Conservation (phyloP, 2,113 vertebrate genomes). For the Tupaia chinensis region DNA sequence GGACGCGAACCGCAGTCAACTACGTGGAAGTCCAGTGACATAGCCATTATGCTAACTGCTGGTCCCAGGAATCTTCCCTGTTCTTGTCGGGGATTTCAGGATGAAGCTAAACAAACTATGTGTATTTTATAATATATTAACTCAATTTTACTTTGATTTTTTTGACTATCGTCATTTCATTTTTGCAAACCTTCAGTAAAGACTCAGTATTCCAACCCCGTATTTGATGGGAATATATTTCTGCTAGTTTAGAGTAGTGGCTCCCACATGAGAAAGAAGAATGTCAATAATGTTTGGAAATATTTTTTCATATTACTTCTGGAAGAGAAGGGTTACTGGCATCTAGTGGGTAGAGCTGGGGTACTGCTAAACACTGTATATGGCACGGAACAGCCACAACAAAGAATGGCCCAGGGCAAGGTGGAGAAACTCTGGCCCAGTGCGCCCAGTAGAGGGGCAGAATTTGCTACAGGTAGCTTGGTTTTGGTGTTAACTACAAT, state of each 20-base stretch:
- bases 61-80: background rate
- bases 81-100: background rate
- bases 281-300: background rate
- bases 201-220: background rate
- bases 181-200: background rate
- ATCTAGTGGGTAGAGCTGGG: accelerated
- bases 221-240: accelerated
- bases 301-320: background rate
- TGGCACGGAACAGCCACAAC: accelerated
- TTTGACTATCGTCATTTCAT: background rate
- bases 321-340: background rate
- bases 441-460: accelerated
- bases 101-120: background rate
- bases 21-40: too few relatives aligned
- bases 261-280: background rate
- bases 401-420: background rate
- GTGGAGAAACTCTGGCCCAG: accelerated
- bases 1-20: too few relatives aligned
- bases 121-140: background rate
- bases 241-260: background rate
- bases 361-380: background rate
- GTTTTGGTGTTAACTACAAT: background rate
- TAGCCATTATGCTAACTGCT: too few relatives aligned
- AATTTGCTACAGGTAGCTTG: background rate
- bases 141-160: background rate